Evolutionary conservation across 2,888 invertebrate genomes (phyloP), one percentile per base, ranked within the genome.

Genomic region (Chrysodeixis includens): DNA sequence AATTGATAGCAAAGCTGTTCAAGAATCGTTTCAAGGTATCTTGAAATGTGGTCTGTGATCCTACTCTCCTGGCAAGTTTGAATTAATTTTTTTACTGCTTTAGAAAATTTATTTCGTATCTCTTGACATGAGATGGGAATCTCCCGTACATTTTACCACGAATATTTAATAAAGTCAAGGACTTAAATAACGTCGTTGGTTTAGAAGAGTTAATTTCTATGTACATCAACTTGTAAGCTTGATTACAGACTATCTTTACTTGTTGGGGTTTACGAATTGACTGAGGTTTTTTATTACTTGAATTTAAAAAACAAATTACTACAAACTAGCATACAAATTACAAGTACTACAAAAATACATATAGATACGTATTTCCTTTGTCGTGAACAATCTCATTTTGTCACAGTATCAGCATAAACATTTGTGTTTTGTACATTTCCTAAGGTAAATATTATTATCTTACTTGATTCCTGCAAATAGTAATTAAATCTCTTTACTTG

Each of bases 121-220:
- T 49, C 26, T 53, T n/a, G 35, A 30, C 32, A 55, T 55, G 52
- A 49, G 64, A 46, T 44, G 16, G 35, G 22, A 56, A 61, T 49
- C 55, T 61, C 57, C 53, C 16, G 26, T 69, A 35, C 40, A 61
- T 62, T 75, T 60, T 57, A 44, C 51, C 66, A 51, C 30, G 58
- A 58, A 56, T 76, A 76, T 76, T 65, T 71, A 71, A 71, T 76
- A 66, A 71, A 62, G 61, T 30, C 58, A 35, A 30, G 71, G 66
- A 76, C 62, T 56, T 62, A 76, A 66, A 62, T 56, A 73, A 69
- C 54, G 64, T 65, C 32, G 35, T 65, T 61, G 46, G 51, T 46
- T 69, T 69, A 69, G 46, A 63, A 70, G 65, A 70, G 65, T 40
- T 70, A 65, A 62, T 76, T 76, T 73, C 53, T 62, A 57, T 58